Percentiles rank a stretch among this genome's conserved stretches.
Conservation (phyloP, 1,140 invertebrate genomes). For the Procambarus clarkii region DNA sequence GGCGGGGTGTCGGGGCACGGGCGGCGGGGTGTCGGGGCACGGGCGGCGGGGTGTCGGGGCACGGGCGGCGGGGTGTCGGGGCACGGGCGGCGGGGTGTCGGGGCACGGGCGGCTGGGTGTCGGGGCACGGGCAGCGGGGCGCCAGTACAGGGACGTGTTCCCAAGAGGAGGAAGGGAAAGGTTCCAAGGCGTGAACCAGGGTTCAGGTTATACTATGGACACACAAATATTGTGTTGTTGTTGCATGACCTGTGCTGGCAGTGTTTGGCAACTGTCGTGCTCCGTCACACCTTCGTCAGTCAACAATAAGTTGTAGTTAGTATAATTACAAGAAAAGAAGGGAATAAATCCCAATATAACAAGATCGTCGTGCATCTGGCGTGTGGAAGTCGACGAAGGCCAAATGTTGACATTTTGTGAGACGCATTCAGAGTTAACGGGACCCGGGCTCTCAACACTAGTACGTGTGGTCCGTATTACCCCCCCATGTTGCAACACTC, state of each 20-base stretch:
- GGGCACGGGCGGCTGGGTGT: no score
- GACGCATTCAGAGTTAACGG: constrained; percentile 50
- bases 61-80: no score
- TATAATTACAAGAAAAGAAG: no score
- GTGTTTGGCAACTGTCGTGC: no score
- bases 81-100: background rate
- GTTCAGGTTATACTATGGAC: no score
- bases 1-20: background rate
- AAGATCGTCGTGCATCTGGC: constrained; percentile 29
- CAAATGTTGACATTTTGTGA: constrained; percentile 49
- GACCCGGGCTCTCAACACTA: background rate
- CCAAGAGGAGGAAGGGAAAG: background rate
- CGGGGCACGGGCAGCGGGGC: background rate
- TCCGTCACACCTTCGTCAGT: no score
- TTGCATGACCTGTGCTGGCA: no score
- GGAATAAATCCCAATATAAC: no score
- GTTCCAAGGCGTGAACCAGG: background rate
- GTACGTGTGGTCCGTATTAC: background rate
- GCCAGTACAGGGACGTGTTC: background rate
- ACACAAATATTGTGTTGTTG: no score
- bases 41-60: no score
- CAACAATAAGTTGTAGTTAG: no score
- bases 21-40: background rate
- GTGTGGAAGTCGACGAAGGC: constrained; percentile 12
- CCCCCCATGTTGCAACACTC: background rate